phyloP scores from a whole-genome alignment of 2,113 vertebrate species.

The Percina caprodes region DNA sequence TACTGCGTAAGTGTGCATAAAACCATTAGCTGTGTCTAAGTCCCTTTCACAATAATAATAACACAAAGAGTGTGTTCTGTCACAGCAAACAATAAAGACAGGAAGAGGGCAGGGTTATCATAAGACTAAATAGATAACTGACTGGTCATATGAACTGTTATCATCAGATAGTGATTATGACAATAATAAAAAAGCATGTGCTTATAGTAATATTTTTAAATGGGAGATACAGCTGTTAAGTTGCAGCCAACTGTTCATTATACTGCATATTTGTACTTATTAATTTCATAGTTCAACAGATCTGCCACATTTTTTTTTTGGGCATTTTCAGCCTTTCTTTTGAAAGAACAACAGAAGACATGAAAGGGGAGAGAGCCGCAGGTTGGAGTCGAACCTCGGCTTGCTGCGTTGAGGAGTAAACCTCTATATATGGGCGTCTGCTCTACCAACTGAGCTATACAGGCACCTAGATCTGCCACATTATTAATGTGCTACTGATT shows the following conservation, averaged over 20 bases:
- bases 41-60: constrained; percentile 46
- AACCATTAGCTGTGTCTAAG: constrained; percentile 70
- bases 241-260: constrained; percentile 23
- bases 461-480: not conserved
- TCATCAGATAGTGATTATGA: constrained; percentile 33
- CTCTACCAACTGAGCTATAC: no score
- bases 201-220: constrained; percentile 42
- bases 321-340: no score
- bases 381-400: no score
- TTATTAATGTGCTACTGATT: constrained; percentile 2
- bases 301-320: not conserved
- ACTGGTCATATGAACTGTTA: constrained; percentile 29
- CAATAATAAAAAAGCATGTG: constrained; percentile 29
- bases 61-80: constrained; percentile 29
- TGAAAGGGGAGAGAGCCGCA: no score
- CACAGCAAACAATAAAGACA: constrained; percentile 15
- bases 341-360: no score
- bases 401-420: no score
- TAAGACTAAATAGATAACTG: constrained; percentile 22
- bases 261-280: constrained; percentile 25
- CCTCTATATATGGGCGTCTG: no score
- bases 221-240: constrained; percentile 34
- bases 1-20: constrained; percentile 63
- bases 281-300: not conserved
- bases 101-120: constrained; percentile 26